Conservation (phyloP, 2,797 vertebrate genomes). For the Alectoris magna region DNA sequence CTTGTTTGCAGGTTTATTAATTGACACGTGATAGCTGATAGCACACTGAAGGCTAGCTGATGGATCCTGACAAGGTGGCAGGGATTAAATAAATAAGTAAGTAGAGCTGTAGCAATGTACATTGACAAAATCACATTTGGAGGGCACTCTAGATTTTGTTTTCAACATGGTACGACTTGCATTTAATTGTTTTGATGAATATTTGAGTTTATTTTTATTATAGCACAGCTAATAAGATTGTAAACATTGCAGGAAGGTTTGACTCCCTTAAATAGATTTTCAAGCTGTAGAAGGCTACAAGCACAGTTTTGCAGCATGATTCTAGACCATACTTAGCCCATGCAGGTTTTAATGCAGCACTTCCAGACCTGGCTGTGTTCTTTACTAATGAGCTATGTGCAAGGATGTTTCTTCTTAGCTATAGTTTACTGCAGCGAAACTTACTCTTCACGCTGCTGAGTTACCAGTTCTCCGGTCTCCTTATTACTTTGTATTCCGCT, state of each 20-base stretch:
- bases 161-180: slow-evolving; percentile 48
- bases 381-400: not conserved
- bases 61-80: slow-evolving; percentile 49
- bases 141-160: slow-evolving; percentile 54
- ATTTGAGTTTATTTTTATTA: slow-evolving; percentile 22
- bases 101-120: slow-evolving; percentile 24
- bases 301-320: not conserved
- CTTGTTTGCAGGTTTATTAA: slow-evolving; percentile 59
- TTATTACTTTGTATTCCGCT: not conserved
- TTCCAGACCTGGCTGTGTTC: not conserved
- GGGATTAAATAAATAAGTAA: slow-evolving; percentile 56
- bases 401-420: not conserved
- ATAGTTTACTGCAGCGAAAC: not conserved
- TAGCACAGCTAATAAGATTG: not conserved
- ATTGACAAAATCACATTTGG: slow-evolving; percentile 49
- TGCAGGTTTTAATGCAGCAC: not conserved
- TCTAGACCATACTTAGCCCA: not conserved
- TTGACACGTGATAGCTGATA: slow-evolving; percentile 42
- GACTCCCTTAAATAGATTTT: not conserved
- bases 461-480: not conserved
- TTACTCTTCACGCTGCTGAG: not conserved
- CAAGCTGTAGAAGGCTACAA: not conserved
- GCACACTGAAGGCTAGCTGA: slow-evolving; percentile 50
- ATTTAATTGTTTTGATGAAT: slow-evolving; percentile 48
- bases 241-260: not conserved